phyloP scores from a whole-genome alignment of 2,113 vertebrate genomes.

The Bubo scandiacus region DNA sequence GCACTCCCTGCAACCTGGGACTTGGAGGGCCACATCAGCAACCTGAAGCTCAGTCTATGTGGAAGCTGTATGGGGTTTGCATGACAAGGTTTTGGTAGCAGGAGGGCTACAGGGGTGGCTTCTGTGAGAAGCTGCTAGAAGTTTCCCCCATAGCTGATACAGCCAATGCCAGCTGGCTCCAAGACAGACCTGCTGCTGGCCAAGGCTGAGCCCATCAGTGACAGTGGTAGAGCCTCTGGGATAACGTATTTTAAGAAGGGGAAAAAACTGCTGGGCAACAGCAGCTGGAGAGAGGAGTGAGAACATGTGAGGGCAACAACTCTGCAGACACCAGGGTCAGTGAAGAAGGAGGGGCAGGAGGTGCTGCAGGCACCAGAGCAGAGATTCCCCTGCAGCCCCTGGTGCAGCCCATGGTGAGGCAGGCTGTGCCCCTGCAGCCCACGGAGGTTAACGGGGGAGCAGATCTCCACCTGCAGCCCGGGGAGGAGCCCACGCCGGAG shows the following conservation, averaged over 20 bases:
- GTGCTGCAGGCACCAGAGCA: neutral
- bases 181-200: rapidly evolving
- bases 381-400: neutral
- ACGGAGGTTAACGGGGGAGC: too few relatives aligned
- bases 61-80: neutral
- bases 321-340: neutral
- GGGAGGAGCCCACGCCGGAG: rapidly evolving
- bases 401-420: neutral
- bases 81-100: neutral
- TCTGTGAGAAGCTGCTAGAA: too few relatives aligned
- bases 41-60: neutral
- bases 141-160: neutral
- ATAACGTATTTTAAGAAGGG: too few relatives aligned
- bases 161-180: neutral
- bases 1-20: neutral
- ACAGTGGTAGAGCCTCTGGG: too few relatives aligned
- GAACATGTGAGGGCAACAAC: too few relatives aligned
- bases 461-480: neutral
- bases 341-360: too few relatives aligned
- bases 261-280: too few relatives aligned
- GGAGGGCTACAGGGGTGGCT: too few relatives aligned
- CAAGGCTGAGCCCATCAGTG: too few relatives aligned
- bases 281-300: neutral
- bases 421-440: neutral
- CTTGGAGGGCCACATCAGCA: neutral